Evolutionary conservation across 2,888 invertebrate genomes (phyloP).

Genomic region (Amorpha juglandis): DNA sequence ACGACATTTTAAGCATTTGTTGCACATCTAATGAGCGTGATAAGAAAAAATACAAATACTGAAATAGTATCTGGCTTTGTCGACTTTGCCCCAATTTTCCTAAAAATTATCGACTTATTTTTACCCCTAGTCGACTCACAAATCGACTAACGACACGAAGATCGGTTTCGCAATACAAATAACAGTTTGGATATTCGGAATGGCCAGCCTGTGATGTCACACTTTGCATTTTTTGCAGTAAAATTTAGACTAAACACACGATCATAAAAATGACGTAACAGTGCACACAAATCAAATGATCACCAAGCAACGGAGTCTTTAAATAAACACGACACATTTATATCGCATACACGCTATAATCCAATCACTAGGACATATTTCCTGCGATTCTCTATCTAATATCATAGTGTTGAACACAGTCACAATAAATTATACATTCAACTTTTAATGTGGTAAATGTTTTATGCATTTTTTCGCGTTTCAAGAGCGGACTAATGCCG

Average conservation of each 20-base stretch:
- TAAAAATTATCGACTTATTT: no score
- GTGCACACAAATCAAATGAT: slow-evolving; percentile 10
- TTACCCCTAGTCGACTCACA: no score
- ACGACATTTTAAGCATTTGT: no score
- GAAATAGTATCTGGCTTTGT: no score
- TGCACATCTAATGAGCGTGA: no score
- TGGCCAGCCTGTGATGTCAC: no score
- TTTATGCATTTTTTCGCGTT: slow-evolving; percentile 30
- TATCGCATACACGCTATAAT: not conserved
- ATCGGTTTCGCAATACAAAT: no score
- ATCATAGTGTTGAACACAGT: slow-evolving; percentile 10
- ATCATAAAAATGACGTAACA: not conserved
- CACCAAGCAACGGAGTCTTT: slow-evolving; percentile 4
- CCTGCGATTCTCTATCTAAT: not conserved
- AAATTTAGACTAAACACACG: not conserved
- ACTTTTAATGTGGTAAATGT: slow-evolving; percentile 17
- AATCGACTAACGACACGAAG: no score
- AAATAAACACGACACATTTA: slow-evolving; percentile 21
- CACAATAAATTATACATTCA: slow-evolving; percentile 14
- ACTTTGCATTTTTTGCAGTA: no score
- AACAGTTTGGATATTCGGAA: no score
- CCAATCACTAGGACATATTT: slow-evolving; percentile 6
- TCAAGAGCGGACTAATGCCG: slow-evolving; percentile 33
- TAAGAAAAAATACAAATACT: no score
- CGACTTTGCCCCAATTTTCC: no score